These are phyloP conservation scores for Amiota communis DNA, from an alignment of 2,888 invertebrate species.

Conservation along the genomic window DNA sequence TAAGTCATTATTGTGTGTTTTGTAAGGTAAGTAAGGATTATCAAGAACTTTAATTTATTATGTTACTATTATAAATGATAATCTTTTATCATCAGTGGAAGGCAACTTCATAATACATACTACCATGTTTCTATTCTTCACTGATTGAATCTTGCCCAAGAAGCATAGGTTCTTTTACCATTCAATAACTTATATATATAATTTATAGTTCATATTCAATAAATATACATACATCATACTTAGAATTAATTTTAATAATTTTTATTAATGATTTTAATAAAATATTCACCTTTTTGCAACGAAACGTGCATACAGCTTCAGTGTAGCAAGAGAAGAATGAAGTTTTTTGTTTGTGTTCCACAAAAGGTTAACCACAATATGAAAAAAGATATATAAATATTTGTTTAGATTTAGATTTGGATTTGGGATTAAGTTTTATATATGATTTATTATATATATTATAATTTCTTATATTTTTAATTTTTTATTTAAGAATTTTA, in stretches of 20 bases:
- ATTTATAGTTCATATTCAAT: slow-evolving; percentile 3
- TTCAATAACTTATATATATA: slow-evolving; percentile 1
- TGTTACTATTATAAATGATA: no score
- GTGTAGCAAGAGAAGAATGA: slow-evolving; percentile 39
- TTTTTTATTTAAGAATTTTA: slow-evolving; percentile 36
- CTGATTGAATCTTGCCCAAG: not conserved
- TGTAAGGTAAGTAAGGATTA: no score
- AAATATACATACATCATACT: not conserved
- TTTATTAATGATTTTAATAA: slow-evolving; percentile 40
- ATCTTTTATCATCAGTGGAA: no score
- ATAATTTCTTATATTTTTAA: slow-evolving; percentile 37
- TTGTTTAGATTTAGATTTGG: slow-evolving; percentile 36
- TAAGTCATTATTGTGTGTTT: no score
- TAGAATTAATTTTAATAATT: slow-evolving; percentile 32
- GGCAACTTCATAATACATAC: no score
- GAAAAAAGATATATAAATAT: slow-evolving; percentile 34
- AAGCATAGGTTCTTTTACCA: not conserved
- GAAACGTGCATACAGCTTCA: slow-evolving; percentile 66
- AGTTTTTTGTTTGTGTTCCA: no score
- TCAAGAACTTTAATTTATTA: no score
- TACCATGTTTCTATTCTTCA: no score
- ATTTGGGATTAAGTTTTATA: no score
- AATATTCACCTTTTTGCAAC: slow-evolving; percentile 64
- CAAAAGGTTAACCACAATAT: slow-evolving; percentile 30
- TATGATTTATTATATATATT: no score